These are phyloP conservation scores for Coracopsis vasa DNA, from an alignment of 2,113 vertebrate species.

Conservation along the genomic window DNA sequence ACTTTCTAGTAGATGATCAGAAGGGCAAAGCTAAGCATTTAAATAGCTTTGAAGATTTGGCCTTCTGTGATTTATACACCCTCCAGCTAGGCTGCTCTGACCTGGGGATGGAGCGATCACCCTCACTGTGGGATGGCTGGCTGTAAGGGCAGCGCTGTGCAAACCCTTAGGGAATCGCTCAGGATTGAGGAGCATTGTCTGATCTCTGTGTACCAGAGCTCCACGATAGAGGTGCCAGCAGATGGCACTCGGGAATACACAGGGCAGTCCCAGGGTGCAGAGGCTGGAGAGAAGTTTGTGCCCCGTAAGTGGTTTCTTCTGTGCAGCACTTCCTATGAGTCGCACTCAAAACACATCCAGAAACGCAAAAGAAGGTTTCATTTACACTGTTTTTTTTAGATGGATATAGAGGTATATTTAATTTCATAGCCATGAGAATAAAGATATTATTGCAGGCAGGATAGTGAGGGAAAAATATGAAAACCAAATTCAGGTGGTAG, in stretches of 20 bases:
- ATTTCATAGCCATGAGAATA: neutral
- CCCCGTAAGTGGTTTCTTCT: neutral
- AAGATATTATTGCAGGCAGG: neutral
- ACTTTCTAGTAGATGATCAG: neutral
- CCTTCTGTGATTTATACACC: neutral
- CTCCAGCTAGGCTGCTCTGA: neutral
- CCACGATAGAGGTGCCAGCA: neutral
- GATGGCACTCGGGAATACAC: neutral
- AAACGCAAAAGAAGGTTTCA: neutral
- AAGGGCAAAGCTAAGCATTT: neutral
- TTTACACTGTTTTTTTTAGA: neutral
- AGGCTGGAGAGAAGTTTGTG: neutral
- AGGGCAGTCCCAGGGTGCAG: neutral
- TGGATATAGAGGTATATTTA: neutral
- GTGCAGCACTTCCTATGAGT: neutral
- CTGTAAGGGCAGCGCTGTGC: neutral
- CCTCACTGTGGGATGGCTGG: neutral
- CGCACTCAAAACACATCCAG: neutral
- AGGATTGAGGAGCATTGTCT: neutral
- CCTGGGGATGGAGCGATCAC: neutral
- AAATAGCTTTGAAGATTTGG: neutral
- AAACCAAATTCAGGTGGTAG: neutral
- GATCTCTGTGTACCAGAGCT: accelerated
- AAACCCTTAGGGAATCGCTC: neutral
- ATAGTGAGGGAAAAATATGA: neutral